Conservation (phyloP, 1,140 invertebrate species). For the Pseudomyrmex concolor region DNA sequence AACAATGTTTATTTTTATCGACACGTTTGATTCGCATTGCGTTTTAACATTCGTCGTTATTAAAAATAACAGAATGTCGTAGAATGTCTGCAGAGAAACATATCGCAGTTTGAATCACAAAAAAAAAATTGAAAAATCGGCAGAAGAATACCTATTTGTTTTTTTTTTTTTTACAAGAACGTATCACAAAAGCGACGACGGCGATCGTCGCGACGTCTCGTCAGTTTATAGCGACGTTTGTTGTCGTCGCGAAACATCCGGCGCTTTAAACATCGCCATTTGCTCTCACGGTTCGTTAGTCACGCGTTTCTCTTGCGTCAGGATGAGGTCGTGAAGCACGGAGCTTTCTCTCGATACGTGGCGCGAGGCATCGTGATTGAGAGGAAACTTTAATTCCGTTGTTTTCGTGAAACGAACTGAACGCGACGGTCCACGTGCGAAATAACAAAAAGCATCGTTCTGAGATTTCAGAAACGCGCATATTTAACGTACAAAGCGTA, state of each 20-base stretch:
- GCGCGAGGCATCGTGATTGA: constrained; percentile 25
- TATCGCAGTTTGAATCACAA: too few species aligned
- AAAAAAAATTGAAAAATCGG: too few species aligned
- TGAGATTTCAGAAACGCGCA: neutral
- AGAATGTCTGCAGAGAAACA: too few species aligned
- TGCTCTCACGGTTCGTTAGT: constrained; percentile 62
- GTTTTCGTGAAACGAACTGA: neutral
- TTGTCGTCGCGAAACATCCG: constrained; percentile 59
- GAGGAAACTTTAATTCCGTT: constrained; percentile 36
- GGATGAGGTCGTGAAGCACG: constrained; percentile 19
- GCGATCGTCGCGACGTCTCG: constrained; percentile 63
- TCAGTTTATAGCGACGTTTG: constrained; percentile 33
- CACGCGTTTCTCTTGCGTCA: neutral
- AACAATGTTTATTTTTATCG: too few species aligned
- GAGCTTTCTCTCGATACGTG: constrained; percentile 50
- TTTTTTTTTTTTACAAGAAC: too few species aligned
- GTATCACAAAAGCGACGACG: too few species aligned
- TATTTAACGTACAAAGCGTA: too few species aligned
- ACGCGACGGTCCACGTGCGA: constrained; percentile 1
- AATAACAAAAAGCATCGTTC: constrained; percentile 21
- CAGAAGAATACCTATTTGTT: too few species aligned
- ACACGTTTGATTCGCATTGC: too few species aligned
- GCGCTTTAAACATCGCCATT: constrained; percentile 62
- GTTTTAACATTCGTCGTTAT: too few species aligned
- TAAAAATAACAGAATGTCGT: too few species aligned